phyloP scores from a whole-genome alignment of 1,140 invertebrate species.

The Metopolophium dirhodum region DNA sequence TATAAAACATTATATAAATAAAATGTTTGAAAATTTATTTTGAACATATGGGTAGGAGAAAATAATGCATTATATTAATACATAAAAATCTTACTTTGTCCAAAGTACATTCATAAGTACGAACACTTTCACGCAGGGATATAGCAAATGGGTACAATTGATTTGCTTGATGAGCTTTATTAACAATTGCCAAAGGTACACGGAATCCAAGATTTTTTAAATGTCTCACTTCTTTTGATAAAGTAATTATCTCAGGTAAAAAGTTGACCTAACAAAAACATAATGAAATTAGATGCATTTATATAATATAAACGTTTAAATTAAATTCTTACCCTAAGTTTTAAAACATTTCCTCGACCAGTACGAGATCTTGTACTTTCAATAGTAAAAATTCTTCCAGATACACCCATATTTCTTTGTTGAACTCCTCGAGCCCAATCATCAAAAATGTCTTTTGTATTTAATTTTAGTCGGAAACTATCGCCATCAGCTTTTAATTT shows the following conservation, averaged over 20 bases:
- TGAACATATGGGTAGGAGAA: background rate
- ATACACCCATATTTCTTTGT: constrained; percentile 90
- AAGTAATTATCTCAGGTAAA: constrained; percentile 95
- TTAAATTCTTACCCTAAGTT: constrained; percentile 75
- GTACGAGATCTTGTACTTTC: constrained; percentile 83
- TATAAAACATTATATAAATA: background rate
- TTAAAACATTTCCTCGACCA: constrained; percentile 87
- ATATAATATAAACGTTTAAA: background rate
- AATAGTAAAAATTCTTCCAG: constrained; percentile 93
- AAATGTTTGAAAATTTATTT: background rate
- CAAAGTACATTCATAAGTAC: constrained; percentile 94
- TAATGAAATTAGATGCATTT: background rate
- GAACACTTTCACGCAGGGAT: constrained; percentile 95
- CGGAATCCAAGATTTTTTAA: constrained; percentile 95
- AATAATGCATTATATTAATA: constrained; percentile 4
- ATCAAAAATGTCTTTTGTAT: constrained; percentile 96
- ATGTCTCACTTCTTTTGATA: constrained; percentile 98
- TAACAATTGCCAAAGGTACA: constrained; percentile 96
- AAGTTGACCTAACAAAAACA: constrained; percentile 74
- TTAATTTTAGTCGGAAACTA: constrained; percentile 93
- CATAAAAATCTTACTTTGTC: constrained; percentile 80
- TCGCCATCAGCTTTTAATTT: constrained; percentile 98
- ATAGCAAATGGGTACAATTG: constrained; percentile 99
- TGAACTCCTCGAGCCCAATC: constrained; percentile 97
- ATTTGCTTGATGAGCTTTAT: constrained; percentile 98